These are phyloP conservation scores for Agriopis marginaria DNA, from an alignment of 2,888 invertebrate genomes.

Conservation along the genomic window DNA sequence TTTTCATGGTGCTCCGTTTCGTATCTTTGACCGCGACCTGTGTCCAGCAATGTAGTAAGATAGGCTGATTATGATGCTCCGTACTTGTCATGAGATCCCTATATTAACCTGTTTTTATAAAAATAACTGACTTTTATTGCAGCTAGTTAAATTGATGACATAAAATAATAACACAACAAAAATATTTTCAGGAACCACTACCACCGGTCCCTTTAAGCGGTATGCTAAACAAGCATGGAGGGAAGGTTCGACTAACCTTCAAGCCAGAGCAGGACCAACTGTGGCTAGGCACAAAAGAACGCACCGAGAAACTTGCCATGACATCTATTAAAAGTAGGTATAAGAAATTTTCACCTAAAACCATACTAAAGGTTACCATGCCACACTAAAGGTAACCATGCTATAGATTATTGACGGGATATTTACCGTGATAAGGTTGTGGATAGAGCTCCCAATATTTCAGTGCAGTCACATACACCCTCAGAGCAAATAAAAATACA, in stretches of 20 bases:
- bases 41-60: too few species aligned
- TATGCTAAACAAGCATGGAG: constrained; percentile 96
- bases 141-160: neutral
- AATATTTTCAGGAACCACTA: constrained; percentile 88
- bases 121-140: neutral
- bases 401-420: neutral
- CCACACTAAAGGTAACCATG: too few species aligned
- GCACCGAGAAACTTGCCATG: constrained; percentile 97
- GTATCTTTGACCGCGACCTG: too few species aligned
- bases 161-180: neutral
- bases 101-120: neutral
- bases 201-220: constrained; percentile 94
- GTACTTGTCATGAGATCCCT: too few species aligned
- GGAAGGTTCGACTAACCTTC: constrained; percentile 96
- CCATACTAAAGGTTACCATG: neutral
- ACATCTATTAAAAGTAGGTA: constrained; percentile 93
- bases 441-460: too few species aligned
- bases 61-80: too few species aligned
- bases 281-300: constrained; percentile 97
- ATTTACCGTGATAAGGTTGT: too few species aligned
- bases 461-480: too few species aligned
- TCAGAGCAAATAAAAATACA: too few species aligned
- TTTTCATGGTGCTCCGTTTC: too few species aligned
- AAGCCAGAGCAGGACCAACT: constrained; percentile 96
- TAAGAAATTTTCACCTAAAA: neutral